These are phyloP conservation scores for Karalla daura DNA, from an alignment of 2,797 vertebrate species.

Conservation along the genomic window DNA sequence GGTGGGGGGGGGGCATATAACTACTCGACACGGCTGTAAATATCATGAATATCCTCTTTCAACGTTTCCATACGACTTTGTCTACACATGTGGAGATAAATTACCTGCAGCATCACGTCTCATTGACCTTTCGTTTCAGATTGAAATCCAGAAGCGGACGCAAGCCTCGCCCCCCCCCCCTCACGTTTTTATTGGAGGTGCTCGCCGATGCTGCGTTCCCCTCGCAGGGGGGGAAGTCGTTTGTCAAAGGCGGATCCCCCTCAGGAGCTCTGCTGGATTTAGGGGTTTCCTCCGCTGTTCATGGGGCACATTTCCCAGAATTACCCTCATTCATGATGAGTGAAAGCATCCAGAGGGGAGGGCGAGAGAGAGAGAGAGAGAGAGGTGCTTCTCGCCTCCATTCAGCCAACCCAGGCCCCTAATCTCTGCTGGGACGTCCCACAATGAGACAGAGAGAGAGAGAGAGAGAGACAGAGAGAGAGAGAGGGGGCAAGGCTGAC, in stretches of 20 bases:
- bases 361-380: conserved; percentile 47
- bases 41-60: conserved; percentile 33
- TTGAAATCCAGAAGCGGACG: conserved; percentile 29
- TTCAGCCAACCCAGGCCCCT: conserved; percentile 74
- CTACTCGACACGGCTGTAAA: conserved; percentile 3
- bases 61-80: neutral
- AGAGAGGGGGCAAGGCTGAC: too few relatives aligned
- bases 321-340: conserved; percentile 77
- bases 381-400: conserved; percentile 64
- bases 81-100: neutral
- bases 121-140: conserved; percentile 45
- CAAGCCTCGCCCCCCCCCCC: conserved; percentile 51
- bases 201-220: conserved; percentile 54
- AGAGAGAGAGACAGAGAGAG: too few relatives aligned
- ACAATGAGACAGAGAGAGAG: conserved; percentile 69
- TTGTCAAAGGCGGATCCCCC: conserved; percentile 76
- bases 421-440: conserved; percentile 73
- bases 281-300: conserved; percentile 76
- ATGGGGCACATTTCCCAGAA: conserved; percentile 77
- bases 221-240: conserved; percentile 66
- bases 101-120: conserved; percentile 46
- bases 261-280: conserved; percentile 76
- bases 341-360: conserved; percentile 69
- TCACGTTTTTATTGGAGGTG: conserved; percentile 54
- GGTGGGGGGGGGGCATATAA: too few relatives aligned